Evolutionary conservation across 2,888 invertebrate genomes (phyloP), one percentile per base, ranked within the genome.

Genomic region (Patella depressa): DNA sequence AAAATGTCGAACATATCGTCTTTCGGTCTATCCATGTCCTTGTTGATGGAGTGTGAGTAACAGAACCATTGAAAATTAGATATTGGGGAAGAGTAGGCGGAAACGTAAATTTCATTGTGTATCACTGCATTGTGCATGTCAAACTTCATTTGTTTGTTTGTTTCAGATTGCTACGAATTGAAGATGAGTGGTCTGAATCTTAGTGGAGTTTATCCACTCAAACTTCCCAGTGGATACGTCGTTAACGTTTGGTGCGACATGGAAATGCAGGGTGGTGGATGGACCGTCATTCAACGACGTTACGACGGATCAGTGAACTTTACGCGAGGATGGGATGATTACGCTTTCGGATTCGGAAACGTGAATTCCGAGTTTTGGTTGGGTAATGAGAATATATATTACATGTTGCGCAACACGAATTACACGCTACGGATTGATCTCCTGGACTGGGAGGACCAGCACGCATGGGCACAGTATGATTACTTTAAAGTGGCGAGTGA

Each of bases 241-340:
- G 92, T 96, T 75, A 93, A 96, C 88, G 95, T 95, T 0, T 94
- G 95, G 91, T 97, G 97, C 90, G 93, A 93, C 81, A 88, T 91
- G 85, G 86, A 87, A 14, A 87, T 87, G 5, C 87, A 85, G 5
- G 85, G 86, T 7, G 94, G 95, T 57, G 90, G 90, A 0, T 96
- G 95, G 94, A 96, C 96, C 2, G 94, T 96, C 1, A 93, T 97
- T 24, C 97, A 97, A 88, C 94, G 95, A 15, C 94, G 97, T 2
- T 94, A 93, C 88, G 96, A 97, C 88, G 96, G 97, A 53, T 77
- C 83, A 4, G 93, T 96, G 0, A 95, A 97, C 86, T 97, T 97
- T 91, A 96, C 97, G 91, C 93, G 96, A 70, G 95, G 95, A 76
- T 97, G 96, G 94, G 93, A 94, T 78, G 96, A 96, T 79, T 97